Base-by-base conservation (phyloP, 2,888 invertebrate genomes). In the Eupithecia subfuscata region DNA sequence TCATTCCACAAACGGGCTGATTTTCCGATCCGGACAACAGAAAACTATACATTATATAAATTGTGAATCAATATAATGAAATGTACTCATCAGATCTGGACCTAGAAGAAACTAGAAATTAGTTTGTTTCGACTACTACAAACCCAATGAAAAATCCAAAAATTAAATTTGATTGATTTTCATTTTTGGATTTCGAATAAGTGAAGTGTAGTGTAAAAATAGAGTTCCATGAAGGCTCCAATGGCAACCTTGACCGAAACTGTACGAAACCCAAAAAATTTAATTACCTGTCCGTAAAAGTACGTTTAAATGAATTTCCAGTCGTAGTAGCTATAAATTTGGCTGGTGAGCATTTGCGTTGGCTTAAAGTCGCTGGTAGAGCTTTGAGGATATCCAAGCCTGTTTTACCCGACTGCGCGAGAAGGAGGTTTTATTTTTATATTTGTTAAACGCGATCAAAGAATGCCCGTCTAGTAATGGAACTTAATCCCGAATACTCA, bases 371-470 rank as follows among this genome's bases (percentile, higher is more conserved):
- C 11, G 63, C 12, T 63, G 78, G 22, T 56, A 78, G 82, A 78
- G 81, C 78, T 72, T 81, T 69, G n/a, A 72, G 73, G 30, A 63
- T 63, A 63, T 30, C 30, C 16, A 16, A 11, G 5, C 52, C 3
- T 52, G 7, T 52, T 48, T 48, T 45, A 18, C 12, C 43, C 43
- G 43, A 12, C 14, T 40, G 40, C 34, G 34, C 34, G 11, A 40
- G 40, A 40, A 43, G 12, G 14, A 43, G 43, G 14, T 43, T 43
- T 1, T 43, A 11, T 43, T 43, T 43, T 43, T 43, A 43, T 11
- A 16, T 16, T 45, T 45, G 16, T 45, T 16, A 45, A 45, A 45
- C 0, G 45, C 5, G 45, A 45, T 48, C 16, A 48, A 48, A 48
- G 18, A 18, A 48, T 5, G 6, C 45, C 45, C 18, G 11, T 48